Percentiles rank a stretch among this genome's conserved stretches.
Evolutionary conservation across 2,888 invertebrate genomes (phyloP).

Genomic region (Chrysomela aeneicollis): DNA sequence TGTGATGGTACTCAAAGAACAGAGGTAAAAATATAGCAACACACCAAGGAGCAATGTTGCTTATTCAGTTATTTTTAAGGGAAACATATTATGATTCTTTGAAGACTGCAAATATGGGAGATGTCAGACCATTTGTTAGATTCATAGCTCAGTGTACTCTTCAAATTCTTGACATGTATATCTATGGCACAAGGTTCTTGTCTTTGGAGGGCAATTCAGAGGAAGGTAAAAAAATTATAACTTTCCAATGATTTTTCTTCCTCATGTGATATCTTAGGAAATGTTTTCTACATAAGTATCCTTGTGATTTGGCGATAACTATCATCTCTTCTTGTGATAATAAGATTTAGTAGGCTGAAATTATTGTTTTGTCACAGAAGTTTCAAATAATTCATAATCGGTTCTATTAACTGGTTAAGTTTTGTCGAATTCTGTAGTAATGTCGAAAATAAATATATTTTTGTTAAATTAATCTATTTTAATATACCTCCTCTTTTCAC

Average conservation of each 20-base stretch:
- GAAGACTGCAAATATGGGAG: conserved; percentile 92
- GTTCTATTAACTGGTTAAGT: background rate
- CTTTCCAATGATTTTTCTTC: conserved; percentile 26
- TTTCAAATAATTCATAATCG: too few relatives aligned
- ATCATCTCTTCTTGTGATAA: background rate
- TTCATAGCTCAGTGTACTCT: conserved; percentile 91
- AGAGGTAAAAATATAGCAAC: conserved; percentile 60
- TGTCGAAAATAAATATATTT: conserved; percentile 1
- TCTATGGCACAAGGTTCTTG: conserved; percentile 49
- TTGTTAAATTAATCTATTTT: background rate
- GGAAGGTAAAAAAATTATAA: conserved; percentile 41
- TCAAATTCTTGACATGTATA: conserved; percentile 55
- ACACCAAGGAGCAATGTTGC: background rate
- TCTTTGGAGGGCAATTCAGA: conserved; percentile 44
- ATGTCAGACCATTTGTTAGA: conserved; percentile 93
- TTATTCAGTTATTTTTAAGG: conserved; percentile 51
- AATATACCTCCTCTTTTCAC: background rate
- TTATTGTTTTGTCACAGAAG: too few relatives aligned
- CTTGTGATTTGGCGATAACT: background rate
- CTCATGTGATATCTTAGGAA: conserved; percentile 7
- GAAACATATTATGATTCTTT: conserved; percentile 88
- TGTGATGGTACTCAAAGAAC: conserved; percentile 90
- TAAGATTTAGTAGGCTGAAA: too few relatives aligned
- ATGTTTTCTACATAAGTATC: too few relatives aligned
- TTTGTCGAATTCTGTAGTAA: background rate